Conservation (phyloP, 2,888 invertebrate genomes). For the Pseudoips prasinana region DNA sequence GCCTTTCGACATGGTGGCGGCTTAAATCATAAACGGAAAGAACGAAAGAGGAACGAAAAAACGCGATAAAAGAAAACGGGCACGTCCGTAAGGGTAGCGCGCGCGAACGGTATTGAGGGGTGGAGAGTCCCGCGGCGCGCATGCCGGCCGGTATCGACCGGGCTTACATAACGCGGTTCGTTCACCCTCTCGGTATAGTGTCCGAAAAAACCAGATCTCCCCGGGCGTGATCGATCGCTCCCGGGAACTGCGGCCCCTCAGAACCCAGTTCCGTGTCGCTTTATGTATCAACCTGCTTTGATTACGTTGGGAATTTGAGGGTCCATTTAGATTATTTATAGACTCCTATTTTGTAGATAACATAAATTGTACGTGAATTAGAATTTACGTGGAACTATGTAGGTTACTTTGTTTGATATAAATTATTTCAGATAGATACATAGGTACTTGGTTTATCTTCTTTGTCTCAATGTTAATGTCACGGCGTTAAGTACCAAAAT, state of each 20-base stretch:
- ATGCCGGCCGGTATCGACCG: slow-evolving; percentile 64
- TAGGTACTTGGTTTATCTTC: too few relatives aligned
- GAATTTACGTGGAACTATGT: too few relatives aligned
- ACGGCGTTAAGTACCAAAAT: too few relatives aligned
- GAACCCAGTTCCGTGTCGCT: slow-evolving; percentile 32
- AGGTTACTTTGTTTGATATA: too few relatives aligned
- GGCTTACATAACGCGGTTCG: slow-evolving; percentile 77
- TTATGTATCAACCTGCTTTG: neutral
- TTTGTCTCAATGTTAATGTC: too few relatives aligned
- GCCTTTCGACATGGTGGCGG: slow-evolving; percentile 91
- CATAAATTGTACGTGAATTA: too few relatives aligned
- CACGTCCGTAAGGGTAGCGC: slow-evolving; percentile 76
- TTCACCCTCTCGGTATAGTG: slow-evolving; percentile 80
- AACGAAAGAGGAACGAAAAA: slow-evolving; percentile 82
- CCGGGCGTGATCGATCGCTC: slow-evolving; percentile 66
- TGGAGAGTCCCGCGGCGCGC: slow-evolving; percentile 47
- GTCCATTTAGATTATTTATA: slow-evolving; percentile 5
- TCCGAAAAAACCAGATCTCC: slow-evolving; percentile 79
- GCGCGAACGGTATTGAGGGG: slow-evolving; percentile 72
- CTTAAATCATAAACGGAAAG: slow-evolving; percentile 82
- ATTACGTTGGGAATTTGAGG: slow-evolving; percentile 5
- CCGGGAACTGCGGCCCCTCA: slow-evolving; percentile 44
- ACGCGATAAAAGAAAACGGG: slow-evolving; percentile 78
- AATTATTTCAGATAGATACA: too few relatives aligned
- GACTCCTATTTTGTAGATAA: neutral